Evolutionary conservation across 1,140 invertebrate genomes (phyloP), one percentile per base, ranked within the genome.

Genomic region (Melipona quadrifasciata): DNA sequence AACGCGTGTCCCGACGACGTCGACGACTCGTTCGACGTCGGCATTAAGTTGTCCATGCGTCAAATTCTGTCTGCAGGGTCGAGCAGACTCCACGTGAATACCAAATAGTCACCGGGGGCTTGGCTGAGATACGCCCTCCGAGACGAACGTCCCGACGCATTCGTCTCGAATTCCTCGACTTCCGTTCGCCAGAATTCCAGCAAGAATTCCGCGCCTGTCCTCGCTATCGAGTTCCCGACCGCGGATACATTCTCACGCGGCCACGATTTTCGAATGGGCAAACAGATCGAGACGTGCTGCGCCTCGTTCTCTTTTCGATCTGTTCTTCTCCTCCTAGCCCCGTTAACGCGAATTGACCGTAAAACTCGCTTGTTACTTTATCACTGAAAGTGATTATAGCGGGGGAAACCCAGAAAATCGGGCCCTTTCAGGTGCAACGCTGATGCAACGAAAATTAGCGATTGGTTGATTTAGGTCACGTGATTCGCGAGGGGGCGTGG

Each of bases 11-110:
- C 58, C 64, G 58, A 47, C 39, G 76, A 81, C 58, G 55, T 55
- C 82, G 71, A 39, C 34, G 74, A 57, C 61, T 64, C 84, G 76
- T 55, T 80, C 82, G 74, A 78, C 87, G 81, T 89, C 80, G 88
- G 76, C 71, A 90, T 87, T 86, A 90, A 90, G 39, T 86, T 81
- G 89, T 87, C 77, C 89, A 82, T 90, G 88, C 89, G 83, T 90
- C 89, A 90, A 90, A 90, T 90, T 90, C 89, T 87, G 89, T 80
- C 89, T 75, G 77, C 83, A 85, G 76, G 79, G 64, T 70, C 72
- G 73, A 58, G 61, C 58, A 19, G 65, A 55, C 39, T 47, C 8
- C 6, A 47, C 39, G 64, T 74, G 89, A 90, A 90, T 90, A 90
- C 86, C 89, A 87, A 90, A 84, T 71, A 90, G 86, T 87, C 70